Conservation (phyloP, 2,113 vertebrate species). For the Alaudala cheleensis region DNA sequence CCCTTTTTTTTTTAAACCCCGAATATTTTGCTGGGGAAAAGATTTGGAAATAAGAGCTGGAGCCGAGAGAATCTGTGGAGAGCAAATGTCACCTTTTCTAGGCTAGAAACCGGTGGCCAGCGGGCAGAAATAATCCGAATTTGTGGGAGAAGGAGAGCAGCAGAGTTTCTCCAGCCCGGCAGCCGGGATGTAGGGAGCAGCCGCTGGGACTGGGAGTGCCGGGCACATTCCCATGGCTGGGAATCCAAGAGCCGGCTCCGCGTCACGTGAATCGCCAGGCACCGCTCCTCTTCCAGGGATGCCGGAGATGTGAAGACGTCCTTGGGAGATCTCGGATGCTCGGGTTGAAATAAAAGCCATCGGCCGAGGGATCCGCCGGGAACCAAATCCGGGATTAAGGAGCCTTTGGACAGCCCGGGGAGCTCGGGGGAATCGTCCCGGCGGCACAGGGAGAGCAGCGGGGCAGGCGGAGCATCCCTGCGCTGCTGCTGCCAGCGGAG, state of each 20-base stretch:
- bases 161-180: not conserved
- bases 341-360: not conserved
- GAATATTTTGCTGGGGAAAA: not conserved
- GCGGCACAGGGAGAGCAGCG: not conserved
- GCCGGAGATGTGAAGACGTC: not conserved
- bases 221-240: not conserved
- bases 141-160: not conserved
- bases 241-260: not conserved
- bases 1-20: not conserved
- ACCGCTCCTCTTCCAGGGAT: not conserved
- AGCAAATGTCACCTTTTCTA: not conserved
- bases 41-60: not conserved
- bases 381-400: not conserved
- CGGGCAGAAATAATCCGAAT: not conserved
- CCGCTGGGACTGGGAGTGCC: not conserved
- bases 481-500: not conserved
- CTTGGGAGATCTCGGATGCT: not conserved
- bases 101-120: not conserved
- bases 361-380: not conserved
- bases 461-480: accelerated
- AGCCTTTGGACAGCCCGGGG: accelerated
- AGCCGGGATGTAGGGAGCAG: not conserved
- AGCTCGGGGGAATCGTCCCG: not conserved
- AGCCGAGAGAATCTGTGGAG: not conserved
- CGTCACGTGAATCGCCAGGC: not conserved